phyloP scores from a whole-genome alignment of 2,888 invertebrate species.

The Phasia obesa region DNA sequence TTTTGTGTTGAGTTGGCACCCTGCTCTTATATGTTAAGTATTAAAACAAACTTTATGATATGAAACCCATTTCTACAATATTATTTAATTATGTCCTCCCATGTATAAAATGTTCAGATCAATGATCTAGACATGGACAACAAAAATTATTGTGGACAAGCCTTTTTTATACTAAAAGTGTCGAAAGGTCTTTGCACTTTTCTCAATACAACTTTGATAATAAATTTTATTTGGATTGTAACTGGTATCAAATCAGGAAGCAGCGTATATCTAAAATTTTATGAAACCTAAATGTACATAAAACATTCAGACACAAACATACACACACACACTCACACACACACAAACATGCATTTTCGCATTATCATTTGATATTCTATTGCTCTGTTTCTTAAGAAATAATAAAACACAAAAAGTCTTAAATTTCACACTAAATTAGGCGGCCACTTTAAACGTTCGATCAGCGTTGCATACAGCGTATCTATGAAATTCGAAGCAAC shows the following conservation, averaged over 20 bases:
- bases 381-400: constrained; percentile 19
- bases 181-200: no score
- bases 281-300: constrained; percentile 23
- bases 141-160: no score
- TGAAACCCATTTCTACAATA: no score
- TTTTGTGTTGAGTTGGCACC: no score
- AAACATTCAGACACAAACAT: background rate
- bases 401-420: constrained; percentile 51
- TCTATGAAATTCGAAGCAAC: constrained; percentile 67
- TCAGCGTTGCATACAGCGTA: constrained; percentile 55
- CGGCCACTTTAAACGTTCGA: constrained; percentile 66
- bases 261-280: constrained; percentile 34
- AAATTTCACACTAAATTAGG: constrained; percentile 71
- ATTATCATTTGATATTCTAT: constrained; percentile 57
- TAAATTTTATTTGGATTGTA: background rate
- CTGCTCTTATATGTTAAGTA: no score
- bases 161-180: no score
- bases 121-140: no score
- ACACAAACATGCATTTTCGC: constrained; percentile 10
- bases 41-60: no score
- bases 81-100: no score
- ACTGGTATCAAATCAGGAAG: constrained; percentile 62
- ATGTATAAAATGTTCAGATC: no score
- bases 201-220: no score
- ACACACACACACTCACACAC: background rate